phyloP scores from a whole-genome alignment of 1,140 invertebrate genomes.

The Drosophila littoralis region DNA sequence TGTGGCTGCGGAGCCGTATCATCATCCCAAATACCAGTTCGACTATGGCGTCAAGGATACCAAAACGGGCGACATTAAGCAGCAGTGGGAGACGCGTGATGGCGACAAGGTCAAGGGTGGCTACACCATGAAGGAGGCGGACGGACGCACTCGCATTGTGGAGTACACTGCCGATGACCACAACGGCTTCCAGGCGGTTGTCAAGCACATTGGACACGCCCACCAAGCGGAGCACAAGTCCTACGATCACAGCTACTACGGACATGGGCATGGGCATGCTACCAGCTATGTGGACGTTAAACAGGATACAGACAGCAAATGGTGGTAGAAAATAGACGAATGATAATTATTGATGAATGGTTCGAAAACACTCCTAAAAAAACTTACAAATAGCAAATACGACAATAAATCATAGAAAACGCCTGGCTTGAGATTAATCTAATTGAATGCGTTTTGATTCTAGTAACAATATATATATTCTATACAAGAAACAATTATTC shows the following conservation, averaged over 20 bases:
- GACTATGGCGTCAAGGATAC: slow-evolving; percentile 90
- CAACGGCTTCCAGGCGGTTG: slow-evolving; percentile 86
- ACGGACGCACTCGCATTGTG: slow-evolving; percentile 86
- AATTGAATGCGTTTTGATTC: background rate
- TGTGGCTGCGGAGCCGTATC: slow-evolving; percentile 53
- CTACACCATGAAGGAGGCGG: slow-evolving; percentile 87
- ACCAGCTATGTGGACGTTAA: slow-evolving; percentile 73
- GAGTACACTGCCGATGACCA: slow-evolving; percentile 87
- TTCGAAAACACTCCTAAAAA: background rate
- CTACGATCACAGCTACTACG: slow-evolving; percentile 29
- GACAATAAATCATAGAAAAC: slow-evolving; percentile 9
- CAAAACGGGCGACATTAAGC: slow-evolving; percentile 89
- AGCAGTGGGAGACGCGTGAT: slow-evolving; percentile 87
- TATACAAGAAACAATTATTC: no score
- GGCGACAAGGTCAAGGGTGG: slow-evolving; percentile 87
- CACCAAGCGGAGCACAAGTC: slow-evolving; percentile 64
- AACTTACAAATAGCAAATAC: background rate
- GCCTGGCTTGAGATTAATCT: slow-evolving; percentile 36
- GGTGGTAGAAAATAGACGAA: slow-evolving; percentile 40
- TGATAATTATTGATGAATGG: slow-evolving; percentile 2
- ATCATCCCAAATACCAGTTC: slow-evolving; percentile 89
- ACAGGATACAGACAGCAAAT: slow-evolving; percentile 61
- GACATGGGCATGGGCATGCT: slow-evolving; percentile 60
- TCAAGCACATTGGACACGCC: slow-evolving; percentile 86
- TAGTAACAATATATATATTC: background rate